These are phyloP conservation scores for Mormoops blainvillei DNA, from an alignment of 2,113 vertebrate genomes.

Conservation along the genomic window DNA sequence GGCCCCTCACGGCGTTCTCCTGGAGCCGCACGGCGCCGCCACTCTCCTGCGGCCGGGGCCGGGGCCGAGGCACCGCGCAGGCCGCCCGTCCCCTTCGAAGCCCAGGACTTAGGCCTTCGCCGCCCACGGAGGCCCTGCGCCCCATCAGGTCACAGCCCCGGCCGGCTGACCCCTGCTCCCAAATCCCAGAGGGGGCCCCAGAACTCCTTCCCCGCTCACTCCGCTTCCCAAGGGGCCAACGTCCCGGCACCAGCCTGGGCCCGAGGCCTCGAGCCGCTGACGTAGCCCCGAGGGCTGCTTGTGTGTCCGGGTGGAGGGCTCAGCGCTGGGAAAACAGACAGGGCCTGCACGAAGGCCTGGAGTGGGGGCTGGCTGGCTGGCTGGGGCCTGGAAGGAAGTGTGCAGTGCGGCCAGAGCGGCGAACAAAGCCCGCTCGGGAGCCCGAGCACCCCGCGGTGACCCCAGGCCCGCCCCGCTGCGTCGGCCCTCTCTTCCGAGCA, in stretches of 20 bases:
- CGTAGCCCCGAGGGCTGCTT: conserved; percentile 80
- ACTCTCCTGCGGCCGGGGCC: neutral
- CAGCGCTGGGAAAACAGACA: conserved; percentile 92
- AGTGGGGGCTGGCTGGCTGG: conserved; percentile 10
- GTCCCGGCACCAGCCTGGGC: neutral
- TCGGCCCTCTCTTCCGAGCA: neutral
- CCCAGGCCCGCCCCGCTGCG: conserved; percentile 84
- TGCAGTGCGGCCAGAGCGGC: conserved; percentile 79
- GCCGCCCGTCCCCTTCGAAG: neutral
- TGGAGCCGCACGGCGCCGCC: fast-evolving
- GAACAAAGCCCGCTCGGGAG: conserved; percentile 88
- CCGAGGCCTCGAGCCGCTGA: conserved; percentile 72
- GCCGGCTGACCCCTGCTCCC: neutral
- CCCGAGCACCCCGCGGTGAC: conserved; percentile 90
- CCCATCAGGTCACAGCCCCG: neutral
- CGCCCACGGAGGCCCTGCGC: neutral
- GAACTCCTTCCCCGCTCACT: neutral
- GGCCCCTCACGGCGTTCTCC: neutral
- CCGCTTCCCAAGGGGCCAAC: neutral
- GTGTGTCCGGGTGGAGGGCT: conserved; percentile 85
- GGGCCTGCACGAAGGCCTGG: conserved; percentile 46
- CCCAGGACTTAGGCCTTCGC: neutral
- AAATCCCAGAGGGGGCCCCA: neutral
- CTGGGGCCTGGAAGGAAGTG: conserved; percentile 87
- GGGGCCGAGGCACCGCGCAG: fast-evolving